Percentiles rank a stretch among this genome's conserved stretches.
phyloP scores from a whole-genome alignment of 2,797 vertebrate species.

The Margarornis squamiger region DNA sequence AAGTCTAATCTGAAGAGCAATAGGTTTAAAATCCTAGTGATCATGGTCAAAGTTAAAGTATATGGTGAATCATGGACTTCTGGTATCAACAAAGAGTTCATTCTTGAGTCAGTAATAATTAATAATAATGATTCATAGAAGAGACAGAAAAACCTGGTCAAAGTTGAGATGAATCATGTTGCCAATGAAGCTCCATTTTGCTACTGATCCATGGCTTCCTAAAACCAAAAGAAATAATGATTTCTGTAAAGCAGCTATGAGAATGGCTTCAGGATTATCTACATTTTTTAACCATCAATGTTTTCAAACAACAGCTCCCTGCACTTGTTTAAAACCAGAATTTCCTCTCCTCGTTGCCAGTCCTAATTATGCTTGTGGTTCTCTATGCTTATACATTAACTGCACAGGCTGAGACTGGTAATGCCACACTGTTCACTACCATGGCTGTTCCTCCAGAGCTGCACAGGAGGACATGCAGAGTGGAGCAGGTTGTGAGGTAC shows the following conservation, averaged over 20 bases:
- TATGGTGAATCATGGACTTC: neutral
- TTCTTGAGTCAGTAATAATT: neutral
- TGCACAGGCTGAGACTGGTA: neutral
- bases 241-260: neutral
- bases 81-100: neutral
- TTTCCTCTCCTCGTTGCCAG: neutral
- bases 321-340: neutral
- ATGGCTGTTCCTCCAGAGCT: fast-evolving
- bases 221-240: fast-evolving
- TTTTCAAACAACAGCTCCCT: neutral
- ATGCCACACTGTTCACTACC: fast-evolving
- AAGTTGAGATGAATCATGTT: conserved; percentile 18
- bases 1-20: neutral
- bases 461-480: fast-evolving
- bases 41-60: neutral
- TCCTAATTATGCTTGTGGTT: neutral
- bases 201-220: neutral
- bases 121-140: conserved; percentile 10
- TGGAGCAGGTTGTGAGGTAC: neutral
- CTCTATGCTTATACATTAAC: neutral
- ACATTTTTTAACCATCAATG: neutral
- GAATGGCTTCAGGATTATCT: neutral
- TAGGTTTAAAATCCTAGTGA: neutral
- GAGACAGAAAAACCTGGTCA: neutral
- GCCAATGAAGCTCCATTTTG: neutral